Percentiles rank a stretch among this genome's conserved stretches.
Conservation (phyloP, 2,797 vertebrate species). For the Carcharodon carcharias region DNA sequence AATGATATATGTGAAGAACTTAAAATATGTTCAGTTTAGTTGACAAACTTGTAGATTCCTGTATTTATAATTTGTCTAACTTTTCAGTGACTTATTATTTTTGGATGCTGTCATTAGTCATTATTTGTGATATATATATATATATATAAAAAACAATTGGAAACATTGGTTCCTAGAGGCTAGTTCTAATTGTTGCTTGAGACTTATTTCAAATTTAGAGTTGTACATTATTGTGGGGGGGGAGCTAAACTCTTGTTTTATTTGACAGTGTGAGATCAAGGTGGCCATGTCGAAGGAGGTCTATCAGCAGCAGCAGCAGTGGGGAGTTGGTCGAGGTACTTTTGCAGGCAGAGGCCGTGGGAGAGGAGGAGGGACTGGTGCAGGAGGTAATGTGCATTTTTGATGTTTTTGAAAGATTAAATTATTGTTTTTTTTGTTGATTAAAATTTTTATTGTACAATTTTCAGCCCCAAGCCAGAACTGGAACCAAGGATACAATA, state of each 20-base stretch:
- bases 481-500: conserved; percentile 96
- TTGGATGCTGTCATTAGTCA: background rate
- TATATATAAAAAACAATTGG: background rate
- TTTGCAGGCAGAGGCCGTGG: conserved; percentile 80
- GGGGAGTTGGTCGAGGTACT: conserved; percentile 82
- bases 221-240: background rate
- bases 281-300: conserved; percentile 98
- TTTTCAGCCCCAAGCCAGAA: conserved; percentile 81
- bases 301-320: conserved; percentile 93
- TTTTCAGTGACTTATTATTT: background rate
- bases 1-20: background rate
- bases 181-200: background rate
- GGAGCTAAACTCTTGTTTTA: background rate
- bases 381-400: conserved; percentile 70
- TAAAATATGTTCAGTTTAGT: background rate
- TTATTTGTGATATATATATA: background rate
- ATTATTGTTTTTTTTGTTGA: background rate
- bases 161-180: background rate
- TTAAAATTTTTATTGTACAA: background rate
- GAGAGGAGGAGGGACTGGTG: conserved; percentile 78
- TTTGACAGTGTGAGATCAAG: conserved; percentile 89
- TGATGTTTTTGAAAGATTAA: conserved; percentile 45
- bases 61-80: background rate
- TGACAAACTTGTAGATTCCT: background rate
- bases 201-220: background rate